These are phyloP conservation scores for Chaenogobius annularis DNA, from an alignment of 2,113 vertebrate genomes.

Conservation along the genomic window DNA sequence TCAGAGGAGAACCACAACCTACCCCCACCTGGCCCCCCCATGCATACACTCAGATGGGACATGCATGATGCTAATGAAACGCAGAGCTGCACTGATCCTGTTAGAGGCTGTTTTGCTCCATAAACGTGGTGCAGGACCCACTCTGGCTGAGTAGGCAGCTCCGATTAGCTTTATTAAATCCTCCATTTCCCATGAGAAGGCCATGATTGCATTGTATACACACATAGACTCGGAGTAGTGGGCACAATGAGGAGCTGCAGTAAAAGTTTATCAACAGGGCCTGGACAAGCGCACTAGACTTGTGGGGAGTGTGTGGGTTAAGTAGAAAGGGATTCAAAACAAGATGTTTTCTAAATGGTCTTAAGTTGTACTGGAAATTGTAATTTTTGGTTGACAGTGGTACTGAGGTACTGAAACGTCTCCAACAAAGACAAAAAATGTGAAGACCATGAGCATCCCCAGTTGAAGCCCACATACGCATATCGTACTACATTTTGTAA, in stretches of 20 bases:
- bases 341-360: background rate
- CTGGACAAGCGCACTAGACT: background rate
- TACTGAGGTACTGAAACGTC: background rate
- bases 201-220: slow-evolving; percentile 72
- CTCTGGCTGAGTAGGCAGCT: slow-evolving; percentile 70
- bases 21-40: slow-evolving; percentile 13
- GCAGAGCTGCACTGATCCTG: slow-evolving; percentile 68
- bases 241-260: slow-evolving; percentile 42
- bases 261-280: slow-evolving; percentile 25
- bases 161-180: slow-evolving; percentile 78
- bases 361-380: background rate
- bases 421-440: background rate
- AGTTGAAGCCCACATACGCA: background rate
- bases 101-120: slow-evolving; percentile 57
- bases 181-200: slow-evolving; percentile 63
- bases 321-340: background rate
- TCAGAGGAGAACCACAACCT: background rate
- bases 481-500: too few species aligned
- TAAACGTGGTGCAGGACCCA: slow-evolving; percentile 56
- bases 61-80: slow-evolving; percentile 17
- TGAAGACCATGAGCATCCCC: background rate
- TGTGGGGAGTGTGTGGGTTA: background rate
- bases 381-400: background rate
- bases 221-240: slow-evolving; percentile 53
- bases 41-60: background rate